Evolutionary conservation across 2,888 invertebrate genomes (phyloP).

Genomic region (Taphrorychus bicolor): DNA sequence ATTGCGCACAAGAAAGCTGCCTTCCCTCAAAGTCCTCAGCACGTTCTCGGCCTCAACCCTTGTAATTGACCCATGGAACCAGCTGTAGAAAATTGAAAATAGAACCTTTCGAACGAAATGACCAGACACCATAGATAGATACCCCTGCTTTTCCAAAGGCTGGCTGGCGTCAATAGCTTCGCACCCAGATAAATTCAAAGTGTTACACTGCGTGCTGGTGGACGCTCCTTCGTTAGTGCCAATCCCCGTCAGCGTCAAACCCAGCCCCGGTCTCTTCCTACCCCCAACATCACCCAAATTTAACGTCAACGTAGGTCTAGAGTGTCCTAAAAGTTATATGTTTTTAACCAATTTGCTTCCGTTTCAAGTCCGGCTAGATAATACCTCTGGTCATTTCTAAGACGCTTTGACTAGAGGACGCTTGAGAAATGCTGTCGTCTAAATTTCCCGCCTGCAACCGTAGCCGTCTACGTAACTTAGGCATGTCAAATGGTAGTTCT

Average conservation of each 20-base stretch:
- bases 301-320: slow-evolving; percentile 72
- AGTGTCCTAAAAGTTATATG: slow-evolving; percentile 22
- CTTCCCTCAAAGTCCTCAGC: slow-evolving; percentile 82
- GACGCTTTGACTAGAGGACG: slow-evolving; percentile 83
- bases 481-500: slow-evolving; percentile 91
- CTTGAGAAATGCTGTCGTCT: slow-evolving; percentile 78
- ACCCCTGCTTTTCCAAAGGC: slow-evolving; percentile 90
- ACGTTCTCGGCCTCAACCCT: slow-evolving; percentile 91
- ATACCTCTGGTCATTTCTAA: slow-evolving; percentile 62
- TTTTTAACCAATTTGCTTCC: neutral
- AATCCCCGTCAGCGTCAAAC: slow-evolving; percentile 54
- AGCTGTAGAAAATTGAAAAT: slow-evolving; percentile 63
- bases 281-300: slow-evolving; percentile 68
- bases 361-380: too few relatives aligned
- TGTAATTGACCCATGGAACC: slow-evolving; percentile 95
- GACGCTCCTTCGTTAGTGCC: slow-evolving; percentile 59
- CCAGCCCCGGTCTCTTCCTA: slow-evolving; percentile 60
- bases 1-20: slow-evolving; percentile 92
- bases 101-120: neutral
- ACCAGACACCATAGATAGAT: slow-evolving; percentile 49
- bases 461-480: slow-evolving; percentile 80
- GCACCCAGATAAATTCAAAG: slow-evolving; percentile 53
- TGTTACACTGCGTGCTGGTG: slow-evolving; percentile 62
- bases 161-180: slow-evolving; percentile 81
- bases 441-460: slow-evolving; percentile 68